Evolutionary conservation across 1,140 invertebrate genomes (phyloP).

Genomic region (Zaprionus tsacasi): DNA sequence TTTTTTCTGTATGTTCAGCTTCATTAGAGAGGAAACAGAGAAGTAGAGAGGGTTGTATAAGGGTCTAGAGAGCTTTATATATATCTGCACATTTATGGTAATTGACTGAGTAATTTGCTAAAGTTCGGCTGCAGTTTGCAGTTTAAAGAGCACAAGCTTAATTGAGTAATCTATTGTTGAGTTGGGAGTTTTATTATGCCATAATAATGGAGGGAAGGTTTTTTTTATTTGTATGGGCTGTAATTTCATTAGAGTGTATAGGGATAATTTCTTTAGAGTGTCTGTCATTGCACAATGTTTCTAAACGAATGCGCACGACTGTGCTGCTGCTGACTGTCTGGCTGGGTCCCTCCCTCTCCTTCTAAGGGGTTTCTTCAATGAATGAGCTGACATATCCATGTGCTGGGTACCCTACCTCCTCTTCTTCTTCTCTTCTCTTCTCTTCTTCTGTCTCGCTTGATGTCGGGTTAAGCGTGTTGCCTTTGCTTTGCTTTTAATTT

Average conservation of each 20-base stretch:
- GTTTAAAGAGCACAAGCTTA: not conserved
- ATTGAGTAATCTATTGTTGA: constrained; percentile 3
- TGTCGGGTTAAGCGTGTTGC: constrained; percentile 54
- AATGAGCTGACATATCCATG: constrained; percentile 37
- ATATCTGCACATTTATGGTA: not conserved
- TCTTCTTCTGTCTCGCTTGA: constrained; percentile 19
- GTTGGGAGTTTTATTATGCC: not conserved
- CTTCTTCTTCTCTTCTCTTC: no score
- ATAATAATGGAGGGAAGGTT: not conserved
- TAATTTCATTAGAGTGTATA: not conserved
- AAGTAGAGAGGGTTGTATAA: not conserved
- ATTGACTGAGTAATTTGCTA: constrained; percentile 9
- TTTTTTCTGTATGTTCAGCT: constrained; percentile 26
- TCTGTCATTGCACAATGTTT: constrained; percentile 2
- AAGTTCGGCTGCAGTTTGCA: constrained; percentile 8
- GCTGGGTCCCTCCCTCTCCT: not conserved
- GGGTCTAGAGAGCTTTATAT: not conserved
- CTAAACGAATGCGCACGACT: constrained; percentile 42
- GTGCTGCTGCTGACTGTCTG: constrained; percentile 22
- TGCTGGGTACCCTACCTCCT: not conserved
- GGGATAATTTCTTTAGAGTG: not conserved
- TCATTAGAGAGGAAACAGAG: constrained; percentile 42
- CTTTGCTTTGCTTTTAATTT: constrained; percentile 63
- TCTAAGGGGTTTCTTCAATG: constrained; percentile 48
- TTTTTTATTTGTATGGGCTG: not conserved